Conservation (phyloP, 1,140 invertebrate genomes). For the Formica selysi region DNA sequence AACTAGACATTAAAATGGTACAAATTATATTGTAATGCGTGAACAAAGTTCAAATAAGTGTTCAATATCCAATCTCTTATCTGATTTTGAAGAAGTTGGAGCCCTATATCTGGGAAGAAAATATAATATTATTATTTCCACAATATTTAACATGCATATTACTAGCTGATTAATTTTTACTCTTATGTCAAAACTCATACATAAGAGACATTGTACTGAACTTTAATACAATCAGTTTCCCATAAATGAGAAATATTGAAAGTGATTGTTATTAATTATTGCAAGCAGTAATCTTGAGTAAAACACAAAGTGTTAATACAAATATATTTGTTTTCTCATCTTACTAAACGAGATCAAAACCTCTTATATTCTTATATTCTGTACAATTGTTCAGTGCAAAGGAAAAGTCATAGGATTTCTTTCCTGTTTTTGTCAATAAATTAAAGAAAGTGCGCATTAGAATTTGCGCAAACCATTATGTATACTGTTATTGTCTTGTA, state of each 20-base stretch:
- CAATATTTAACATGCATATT: slow-evolving; percentile 25
- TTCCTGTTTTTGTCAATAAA: slow-evolving; percentile 49
- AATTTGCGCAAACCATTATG: slow-evolving; percentile 40
- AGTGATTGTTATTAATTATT: slow-evolving; percentile 45
- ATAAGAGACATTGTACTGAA: slow-evolving; percentile 20
- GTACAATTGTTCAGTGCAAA: slow-evolving; percentile 52
- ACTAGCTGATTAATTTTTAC: slow-evolving; percentile 42
- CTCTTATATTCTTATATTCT: slow-evolving; percentile 2
- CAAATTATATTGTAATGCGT: slow-evolving; percentile 70
- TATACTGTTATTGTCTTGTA: slow-evolving; percentile 10
- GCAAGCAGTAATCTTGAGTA: slow-evolving; percentile 9
- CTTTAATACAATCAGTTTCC: slow-evolving; percentile 24
- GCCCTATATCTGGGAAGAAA: not conserved
- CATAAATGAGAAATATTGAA: slow-evolving; percentile 20
- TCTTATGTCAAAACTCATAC: slow-evolving; percentile 30
- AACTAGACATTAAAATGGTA: slow-evolving; percentile 70
- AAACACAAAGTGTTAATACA: slow-evolving; percentile 22
- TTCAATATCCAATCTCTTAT: slow-evolving; percentile 49
- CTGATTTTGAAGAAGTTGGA: slow-evolving; percentile 46
- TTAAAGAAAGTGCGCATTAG: slow-evolving; percentile 54
- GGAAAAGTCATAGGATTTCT: slow-evolving; percentile 50
- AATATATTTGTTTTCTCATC: slow-evolving; percentile 33
- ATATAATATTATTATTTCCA: slow-evolving; percentile 19
- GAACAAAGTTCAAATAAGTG: slow-evolving; percentile 72
- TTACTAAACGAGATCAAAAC: slow-evolving; percentile 48